Evolutionary conservation across 2,888 invertebrate genomes (phyloP), one percentile per base, ranked within the genome.

Genomic region (Keiferia lycopersicella): DNA sequence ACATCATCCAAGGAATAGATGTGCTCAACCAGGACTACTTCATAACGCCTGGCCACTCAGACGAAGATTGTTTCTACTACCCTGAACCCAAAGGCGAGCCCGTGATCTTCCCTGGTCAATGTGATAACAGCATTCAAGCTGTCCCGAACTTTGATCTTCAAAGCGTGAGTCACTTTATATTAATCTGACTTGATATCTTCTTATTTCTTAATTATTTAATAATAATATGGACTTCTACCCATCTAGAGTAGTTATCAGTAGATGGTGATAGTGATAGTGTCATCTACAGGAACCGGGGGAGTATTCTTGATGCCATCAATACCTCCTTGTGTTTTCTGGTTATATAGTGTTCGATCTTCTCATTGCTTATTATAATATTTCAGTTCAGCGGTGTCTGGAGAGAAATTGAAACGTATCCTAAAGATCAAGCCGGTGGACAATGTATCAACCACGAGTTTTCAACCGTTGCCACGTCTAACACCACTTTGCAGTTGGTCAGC

Each of bases 391-490:
- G 82, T 10, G 78, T 72, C 14, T 95, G 95, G 95, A 93, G 93
- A 72, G 92, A 94, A 72, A 92, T 93, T 14, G 93, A 94, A 71
- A 91, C 93, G 69, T 95, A 95, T 73, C 93, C 93, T 62, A 88
- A 93, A 1, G 73, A 92, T 18, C 92, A 92, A 71, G 93, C 94
- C 84, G 86, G 80, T 0, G 94, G 94, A 0, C 91, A 92, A 71
- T 95, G 95, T 74, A 93, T 62, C 39, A 53, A 22, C 62, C 93
- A 38, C 92, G 92, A 11, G 93, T 93, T 0, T 88, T n/a, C 26
- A 41, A 14, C 0, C 88, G 22, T 3, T 45, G 12, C 16, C 12
- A 48, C 48, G 6, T 45, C 57, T 12, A 51, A 8, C 10, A 53
- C 3, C 14, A 22, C 39, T 11, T 7, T 62, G 38, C 30, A 18